Percentiles rank a stretch among this genome's conserved stretches.
Evolutionary conservation across 2,888 invertebrate genomes (phyloP).

Genomic region (Napeogenes inachia): DNA sequence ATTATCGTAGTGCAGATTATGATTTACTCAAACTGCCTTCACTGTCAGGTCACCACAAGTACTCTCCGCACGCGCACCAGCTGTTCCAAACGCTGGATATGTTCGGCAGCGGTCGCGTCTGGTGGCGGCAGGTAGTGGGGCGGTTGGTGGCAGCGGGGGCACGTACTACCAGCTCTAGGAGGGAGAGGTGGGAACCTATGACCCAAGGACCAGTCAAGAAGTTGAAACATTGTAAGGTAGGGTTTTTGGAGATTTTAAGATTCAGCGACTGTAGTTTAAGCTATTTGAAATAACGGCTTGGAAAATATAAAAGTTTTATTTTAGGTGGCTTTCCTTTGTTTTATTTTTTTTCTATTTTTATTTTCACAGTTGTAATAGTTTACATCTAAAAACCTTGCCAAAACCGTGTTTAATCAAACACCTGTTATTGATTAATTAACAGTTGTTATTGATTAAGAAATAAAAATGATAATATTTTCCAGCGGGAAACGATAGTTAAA

Average conservation of each 20-base stretch:
- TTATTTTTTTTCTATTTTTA: no score
- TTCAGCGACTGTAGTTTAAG: no score
- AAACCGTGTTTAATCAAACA: no score
- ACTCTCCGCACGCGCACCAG: constrained; percentile 55
- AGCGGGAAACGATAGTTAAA: constrained; percentile 79
- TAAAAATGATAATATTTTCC: constrained; percentile 34
- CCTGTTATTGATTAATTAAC: neutral
- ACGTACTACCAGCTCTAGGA: constrained; percentile 48
- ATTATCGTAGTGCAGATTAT: no score
- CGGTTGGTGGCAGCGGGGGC: constrained; percentile 54
- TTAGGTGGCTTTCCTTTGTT: no score
- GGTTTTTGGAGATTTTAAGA: neutral
- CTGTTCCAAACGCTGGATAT: constrained; percentile 59
- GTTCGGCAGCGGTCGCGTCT: constrained; percentile 56
- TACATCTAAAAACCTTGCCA: no score
- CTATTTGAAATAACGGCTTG: neutral
- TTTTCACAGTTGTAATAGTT: no score
- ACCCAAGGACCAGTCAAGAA: constrained; percentile 35
- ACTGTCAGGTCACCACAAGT: constrained; percentile 58
- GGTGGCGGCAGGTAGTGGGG: constrained; percentile 61
- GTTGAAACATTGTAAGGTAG: constrained; percentile 61
- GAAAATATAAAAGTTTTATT: no score
- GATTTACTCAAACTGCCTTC: no score
- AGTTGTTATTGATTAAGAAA: neutral
- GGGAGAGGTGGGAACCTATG: constrained; percentile 47